A percentile compares a stretch with the other conserved stretches of the same genome.
Conservation (phyloP, 2,888 invertebrate species). For the Caprella mutica region DNA sequence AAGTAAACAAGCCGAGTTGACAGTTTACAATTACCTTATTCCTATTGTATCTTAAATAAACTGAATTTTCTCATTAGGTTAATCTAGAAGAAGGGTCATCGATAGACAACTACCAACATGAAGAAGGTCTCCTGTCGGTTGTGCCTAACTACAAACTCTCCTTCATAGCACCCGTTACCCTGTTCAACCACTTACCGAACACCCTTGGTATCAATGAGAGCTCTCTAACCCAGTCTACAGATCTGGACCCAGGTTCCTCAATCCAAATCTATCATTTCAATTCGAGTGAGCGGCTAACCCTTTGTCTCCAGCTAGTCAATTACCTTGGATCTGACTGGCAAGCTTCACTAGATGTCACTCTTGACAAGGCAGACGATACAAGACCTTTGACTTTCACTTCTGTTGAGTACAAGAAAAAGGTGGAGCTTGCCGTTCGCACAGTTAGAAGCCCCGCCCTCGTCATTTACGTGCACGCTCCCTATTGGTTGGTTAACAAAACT, state of each 20-base stretch:
- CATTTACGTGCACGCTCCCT: conserved; percentile 62
- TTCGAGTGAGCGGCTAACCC: conserved; percentile 45
- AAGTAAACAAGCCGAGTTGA: no score
- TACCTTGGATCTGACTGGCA: conserved; percentile 60
- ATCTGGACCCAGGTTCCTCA: conserved; percentile 51
- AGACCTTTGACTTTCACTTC: conserved; percentile 55
- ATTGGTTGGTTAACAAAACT: conserved; percentile 82
- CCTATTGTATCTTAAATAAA: no score
- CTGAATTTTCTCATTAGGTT: no score
- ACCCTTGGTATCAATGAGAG: conserved; percentile 52
- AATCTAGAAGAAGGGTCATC: conserved; percentile 47
- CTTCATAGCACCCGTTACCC: conserved; percentile 58
- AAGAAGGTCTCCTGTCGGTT: conserved; percentile 38
- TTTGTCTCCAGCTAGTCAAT: conserved; percentile 44
- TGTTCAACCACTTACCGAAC: conserved; percentile 66
- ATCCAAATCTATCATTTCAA: conserved; percentile 57
- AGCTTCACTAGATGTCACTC: conserved; percentile 56
- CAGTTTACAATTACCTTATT: no score
- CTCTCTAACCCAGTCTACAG: conserved; percentile 37
- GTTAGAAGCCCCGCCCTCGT: conserved; percentile 54
- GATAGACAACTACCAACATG: conserved; percentile 34
- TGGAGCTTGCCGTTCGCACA: conserved; percentile 41
- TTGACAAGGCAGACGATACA: conserved; percentile 51
- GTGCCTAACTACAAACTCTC: conserved; percentile 62
- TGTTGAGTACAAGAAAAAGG: conserved; percentile 52